Percentiles rank a stretch among this genome's conserved stretches.
These are phyloP conservation scores for Mareca strepera DNA, from an alignment of 2,797 vertebrate species.

Conservation along the genomic window DNA sequence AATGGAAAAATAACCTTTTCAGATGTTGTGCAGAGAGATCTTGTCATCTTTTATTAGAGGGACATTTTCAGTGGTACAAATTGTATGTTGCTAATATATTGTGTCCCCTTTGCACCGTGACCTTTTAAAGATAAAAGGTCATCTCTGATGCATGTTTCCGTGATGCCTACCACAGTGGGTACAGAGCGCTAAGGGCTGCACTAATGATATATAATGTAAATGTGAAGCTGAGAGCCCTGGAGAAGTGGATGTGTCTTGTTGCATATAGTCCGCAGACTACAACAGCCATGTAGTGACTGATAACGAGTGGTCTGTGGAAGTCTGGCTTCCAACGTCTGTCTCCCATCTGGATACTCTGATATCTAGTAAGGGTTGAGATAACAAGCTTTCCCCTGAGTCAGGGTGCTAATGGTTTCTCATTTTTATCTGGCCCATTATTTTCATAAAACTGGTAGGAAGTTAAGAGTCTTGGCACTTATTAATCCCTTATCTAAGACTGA, in stretches of 20 bases:
- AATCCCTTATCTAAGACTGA: constrained; percentile 3
- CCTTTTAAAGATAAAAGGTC: background rate
- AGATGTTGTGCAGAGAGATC: background rate
- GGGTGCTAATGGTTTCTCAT: constrained; percentile 6
- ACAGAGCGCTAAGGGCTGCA: background rate
- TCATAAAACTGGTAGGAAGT: background rate
- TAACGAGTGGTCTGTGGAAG: background rate
- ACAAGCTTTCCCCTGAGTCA: background rate
- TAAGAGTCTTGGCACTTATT: background rate
- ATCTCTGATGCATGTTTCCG: background rate
- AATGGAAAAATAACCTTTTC: background rate
- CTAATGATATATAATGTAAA: background rate
- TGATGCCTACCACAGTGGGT: background rate
- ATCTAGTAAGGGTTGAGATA: background rate
- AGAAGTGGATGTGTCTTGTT: background rate
- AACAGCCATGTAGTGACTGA: background rate
- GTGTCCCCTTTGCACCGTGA: background rate
- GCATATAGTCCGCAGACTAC: background rate
- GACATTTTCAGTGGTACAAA: background rate
- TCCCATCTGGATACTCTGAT: constrained; percentile 37
- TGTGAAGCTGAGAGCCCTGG: background rate
- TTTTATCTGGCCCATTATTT: background rate
- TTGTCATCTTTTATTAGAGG: background rate
- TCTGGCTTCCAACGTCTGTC: constrained; percentile 1
- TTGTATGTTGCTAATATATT: background rate